Base-by-base conservation (phyloP, 2,888 invertebrate genomes). In the Athrips mouffetella region DNA sequence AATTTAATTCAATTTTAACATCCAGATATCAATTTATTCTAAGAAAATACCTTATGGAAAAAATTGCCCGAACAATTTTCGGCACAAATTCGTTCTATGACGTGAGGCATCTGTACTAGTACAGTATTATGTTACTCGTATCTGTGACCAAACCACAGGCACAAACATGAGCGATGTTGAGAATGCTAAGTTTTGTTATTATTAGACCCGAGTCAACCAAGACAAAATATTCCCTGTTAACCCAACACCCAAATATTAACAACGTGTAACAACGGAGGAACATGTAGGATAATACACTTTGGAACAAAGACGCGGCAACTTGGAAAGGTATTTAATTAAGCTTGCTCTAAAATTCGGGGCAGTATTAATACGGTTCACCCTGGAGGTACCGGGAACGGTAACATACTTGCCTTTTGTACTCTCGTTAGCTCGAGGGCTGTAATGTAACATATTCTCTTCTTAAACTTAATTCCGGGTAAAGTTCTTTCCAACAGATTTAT, bases 301-400 rank as follows among this genome's bases (percentile, higher is more conserved):
- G 49, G 45, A 53, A 53, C 53, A 53, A 53, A 49, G 53, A 50
- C 53, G 47, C 25, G 45, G 49, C 52, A 42, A 49, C 51, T 45
- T 33, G 49, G 41, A 15, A 15, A 55, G 59, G 57, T 59, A 62
- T 62, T 62, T 62, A 59, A 62, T 62, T 62, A 62, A 58, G 57
- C 51, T 49, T 42, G 49, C 54, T 54, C 54, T 59, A 57, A 62
- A 62, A 56, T 61, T 57, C 51, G 48, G 51, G 45, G 45, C 47
- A 47, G 41, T 45, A 45, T 45, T 51, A 47, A 47, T 47, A 47
- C 47, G 35, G 47, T 35, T 41, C 46, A 29, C 49, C 49, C 49
- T 35, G 33, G 25, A 41, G 48, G 29, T 11, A 39, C 29, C 25
- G 47, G n/a, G n/a, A n/a, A n/a, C n/a, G 44, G 33, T 27, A 11